phyloP scores from a whole-genome alignment of 2,113 vertebrate species.

The Indicator indicator region DNA sequence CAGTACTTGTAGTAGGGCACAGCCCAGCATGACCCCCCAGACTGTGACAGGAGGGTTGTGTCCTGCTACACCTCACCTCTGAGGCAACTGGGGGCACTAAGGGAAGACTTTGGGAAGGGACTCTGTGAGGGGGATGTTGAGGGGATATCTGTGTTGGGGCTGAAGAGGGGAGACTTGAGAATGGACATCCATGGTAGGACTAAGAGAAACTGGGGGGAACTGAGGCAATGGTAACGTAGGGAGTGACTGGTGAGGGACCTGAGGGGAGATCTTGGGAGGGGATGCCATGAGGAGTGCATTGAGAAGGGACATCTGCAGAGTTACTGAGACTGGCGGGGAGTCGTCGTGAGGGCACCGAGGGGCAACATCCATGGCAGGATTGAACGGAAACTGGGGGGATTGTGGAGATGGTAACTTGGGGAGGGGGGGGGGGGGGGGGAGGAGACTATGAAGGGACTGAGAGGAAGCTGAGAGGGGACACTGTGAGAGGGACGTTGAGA shows the following conservation, averaged over 20 bases:
- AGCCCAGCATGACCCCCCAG: accelerated
- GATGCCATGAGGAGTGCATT: no score
- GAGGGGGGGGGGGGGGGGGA: neutral
- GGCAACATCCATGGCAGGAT: neutral
- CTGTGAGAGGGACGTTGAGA: no score
- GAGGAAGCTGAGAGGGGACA: neutral
- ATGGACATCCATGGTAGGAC: no score
- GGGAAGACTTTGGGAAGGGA: neutral
- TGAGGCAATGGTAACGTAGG: no score
- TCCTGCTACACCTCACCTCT: neutral
- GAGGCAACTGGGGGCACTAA: neutral
- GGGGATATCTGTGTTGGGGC: neutral
- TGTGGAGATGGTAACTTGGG: neutral
- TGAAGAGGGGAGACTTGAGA: neutral
- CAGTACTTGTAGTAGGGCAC: accelerated
- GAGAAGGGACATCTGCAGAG: neutral
- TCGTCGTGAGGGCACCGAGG: neutral
- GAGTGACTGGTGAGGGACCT: neutral
- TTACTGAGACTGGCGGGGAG: no score
- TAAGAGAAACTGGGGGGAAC: no score
- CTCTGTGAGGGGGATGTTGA: neutral
- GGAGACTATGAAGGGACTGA: neutral
- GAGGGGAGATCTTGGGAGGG: neutral
- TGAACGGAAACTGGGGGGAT: neutral
- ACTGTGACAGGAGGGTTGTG: accelerated